Evolutionary conservation across 2,797 vertebrate species (phyloP).

Genomic region (Semaprochilodus insignis): DNA sequence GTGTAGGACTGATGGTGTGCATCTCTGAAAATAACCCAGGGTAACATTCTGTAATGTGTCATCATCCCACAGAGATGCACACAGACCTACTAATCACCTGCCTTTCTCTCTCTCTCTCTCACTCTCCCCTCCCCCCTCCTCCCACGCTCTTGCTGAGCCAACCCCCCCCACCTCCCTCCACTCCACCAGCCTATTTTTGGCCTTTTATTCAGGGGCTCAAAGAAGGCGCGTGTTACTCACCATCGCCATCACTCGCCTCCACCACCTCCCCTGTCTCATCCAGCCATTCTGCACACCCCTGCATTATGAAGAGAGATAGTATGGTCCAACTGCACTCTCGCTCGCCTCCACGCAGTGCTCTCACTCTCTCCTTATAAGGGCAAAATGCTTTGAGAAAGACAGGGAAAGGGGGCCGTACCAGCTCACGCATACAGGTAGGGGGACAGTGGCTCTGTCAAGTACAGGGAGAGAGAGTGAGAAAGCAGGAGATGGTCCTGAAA

Average conservation of each 20-base stretch:
- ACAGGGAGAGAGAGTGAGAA: slow-evolving; percentile 36
- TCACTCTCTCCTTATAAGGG: slow-evolving; percentile 85
- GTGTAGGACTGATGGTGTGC: slow-evolving; percentile 39
- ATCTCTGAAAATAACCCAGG: slow-evolving; percentile 51
- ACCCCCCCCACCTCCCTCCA: not conserved
- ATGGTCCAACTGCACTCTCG: slow-evolving; percentile 74
- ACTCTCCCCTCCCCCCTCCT: slow-evolving; percentile 43
- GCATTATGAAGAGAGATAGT: slow-evolving; percentile 71
- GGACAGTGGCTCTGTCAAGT: slow-evolving; percentile 58
- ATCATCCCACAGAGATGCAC: slow-evolving; percentile 47
- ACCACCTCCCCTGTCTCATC: slow-evolving; percentile 47
- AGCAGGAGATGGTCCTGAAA: slow-evolving; percentile 54
- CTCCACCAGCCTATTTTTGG: slow-evolving; percentile 71
- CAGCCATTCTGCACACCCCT: slow-evolving; percentile 75
- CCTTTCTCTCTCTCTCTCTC: slow-evolving; percentile 13
- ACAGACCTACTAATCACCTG: slow-evolving; percentile 51
- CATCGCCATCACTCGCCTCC: slow-evolving; percentile 27
- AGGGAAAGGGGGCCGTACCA: slow-evolving; percentile 75
- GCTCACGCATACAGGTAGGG: slow-evolving; percentile 74
- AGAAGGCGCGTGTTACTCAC: slow-evolving; percentile 66
- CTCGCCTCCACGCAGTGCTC: slow-evolving; percentile 51
- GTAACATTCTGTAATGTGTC: slow-evolving; percentile 52
- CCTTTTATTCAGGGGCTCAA: slow-evolving; percentile 70
- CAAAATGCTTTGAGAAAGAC: slow-evolving; percentile 83
- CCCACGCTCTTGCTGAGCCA: slow-evolving; percentile 23